Evolutionary conservation across 2,113 vertebrate species (phyloP).

Genomic region (Bombycilla garrulus): DNA sequence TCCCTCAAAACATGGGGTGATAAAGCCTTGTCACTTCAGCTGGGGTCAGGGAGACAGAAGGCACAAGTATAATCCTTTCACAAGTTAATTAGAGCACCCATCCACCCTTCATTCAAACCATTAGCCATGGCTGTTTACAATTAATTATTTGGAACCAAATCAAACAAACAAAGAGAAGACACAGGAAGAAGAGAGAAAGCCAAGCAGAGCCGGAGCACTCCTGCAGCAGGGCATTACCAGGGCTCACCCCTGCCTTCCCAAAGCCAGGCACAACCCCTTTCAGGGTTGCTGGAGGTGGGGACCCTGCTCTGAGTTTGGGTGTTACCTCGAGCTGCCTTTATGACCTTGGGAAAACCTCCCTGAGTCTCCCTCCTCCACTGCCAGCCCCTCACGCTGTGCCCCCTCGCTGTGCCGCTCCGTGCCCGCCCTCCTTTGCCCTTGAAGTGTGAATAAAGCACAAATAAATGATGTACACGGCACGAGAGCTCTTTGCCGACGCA

Average conservation of each 20-base stretch:
- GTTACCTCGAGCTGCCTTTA: not conserved
- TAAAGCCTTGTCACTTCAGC: not conserved
- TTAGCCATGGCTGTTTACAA: conserved; percentile 30
- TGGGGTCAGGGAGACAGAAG: conserved; percentile 6
- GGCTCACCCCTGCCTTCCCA: not conserved
- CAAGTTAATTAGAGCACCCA: conserved; percentile 48
- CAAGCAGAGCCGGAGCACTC: not conserved
- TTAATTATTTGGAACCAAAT: conserved; percentile 59
- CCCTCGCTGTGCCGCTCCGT: accelerated
- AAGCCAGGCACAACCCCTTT: not conserved
- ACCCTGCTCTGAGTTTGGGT: not conserved
- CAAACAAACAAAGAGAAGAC: conserved; percentile 41
- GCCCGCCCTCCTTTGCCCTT: not conserved
- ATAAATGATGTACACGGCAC: not conserved
- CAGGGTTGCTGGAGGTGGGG: not conserved
- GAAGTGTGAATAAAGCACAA: not conserved
- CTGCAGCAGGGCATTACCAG: not conserved
- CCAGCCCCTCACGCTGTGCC: accelerated
- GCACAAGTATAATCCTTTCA: conserved; percentile 27
- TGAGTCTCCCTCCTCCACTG: not conserved
- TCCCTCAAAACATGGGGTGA: not conserved
- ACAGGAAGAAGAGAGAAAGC: not conserved
- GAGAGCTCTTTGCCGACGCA: not conserved
- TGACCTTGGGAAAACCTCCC: not conserved
- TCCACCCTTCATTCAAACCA: conserved; percentile 33